phyloP scores from a whole-genome alignment of 2,113 vertebrate genomes.

The Empidonax traillii region DNA sequence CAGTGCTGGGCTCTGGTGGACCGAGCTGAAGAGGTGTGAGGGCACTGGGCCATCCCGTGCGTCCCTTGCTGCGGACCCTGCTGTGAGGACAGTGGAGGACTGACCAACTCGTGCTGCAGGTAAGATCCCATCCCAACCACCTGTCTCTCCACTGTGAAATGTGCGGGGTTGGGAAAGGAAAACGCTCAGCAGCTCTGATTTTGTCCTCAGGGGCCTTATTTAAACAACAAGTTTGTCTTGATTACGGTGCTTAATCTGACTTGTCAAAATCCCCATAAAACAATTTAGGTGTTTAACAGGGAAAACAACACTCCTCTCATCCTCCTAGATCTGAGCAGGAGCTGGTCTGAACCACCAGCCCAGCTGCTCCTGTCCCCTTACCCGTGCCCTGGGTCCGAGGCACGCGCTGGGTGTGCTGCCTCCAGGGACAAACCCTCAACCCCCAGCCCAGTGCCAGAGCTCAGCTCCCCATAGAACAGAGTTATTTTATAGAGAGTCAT shows the following conservation, averaged over 20 bases:
- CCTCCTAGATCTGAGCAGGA: background rate
- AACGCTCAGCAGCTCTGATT: background rate
- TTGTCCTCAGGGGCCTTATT: slow-evolving; percentile 7
- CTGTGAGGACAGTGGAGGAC: accelerated
- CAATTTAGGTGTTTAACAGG: background rate
- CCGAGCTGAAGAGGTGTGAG: accelerated
- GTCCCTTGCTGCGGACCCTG: background rate
- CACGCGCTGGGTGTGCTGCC: accelerated
- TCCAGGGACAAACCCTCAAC: background rate
- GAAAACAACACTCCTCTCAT: background rate
- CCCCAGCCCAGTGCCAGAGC: background rate
- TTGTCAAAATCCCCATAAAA: slow-evolving; percentile 31
- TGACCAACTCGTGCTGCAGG: background rate
- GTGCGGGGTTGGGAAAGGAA: accelerated
- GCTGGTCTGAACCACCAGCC: background rate
- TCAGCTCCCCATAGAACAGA: background rate
- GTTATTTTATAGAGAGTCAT: background rate
- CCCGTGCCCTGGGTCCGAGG: background rate
- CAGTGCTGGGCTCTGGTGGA: accelerated
- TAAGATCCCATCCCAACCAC: background rate
- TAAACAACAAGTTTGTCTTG: slow-evolving; percentile 52
- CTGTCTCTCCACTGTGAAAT: background rate
- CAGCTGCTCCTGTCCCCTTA: background rate
- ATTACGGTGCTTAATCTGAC: slow-evolving; percentile 24
- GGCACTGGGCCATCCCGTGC: background rate